Conservation (phyloP, 2,113 vertebrate species). For the Garra rufa region DNA sequence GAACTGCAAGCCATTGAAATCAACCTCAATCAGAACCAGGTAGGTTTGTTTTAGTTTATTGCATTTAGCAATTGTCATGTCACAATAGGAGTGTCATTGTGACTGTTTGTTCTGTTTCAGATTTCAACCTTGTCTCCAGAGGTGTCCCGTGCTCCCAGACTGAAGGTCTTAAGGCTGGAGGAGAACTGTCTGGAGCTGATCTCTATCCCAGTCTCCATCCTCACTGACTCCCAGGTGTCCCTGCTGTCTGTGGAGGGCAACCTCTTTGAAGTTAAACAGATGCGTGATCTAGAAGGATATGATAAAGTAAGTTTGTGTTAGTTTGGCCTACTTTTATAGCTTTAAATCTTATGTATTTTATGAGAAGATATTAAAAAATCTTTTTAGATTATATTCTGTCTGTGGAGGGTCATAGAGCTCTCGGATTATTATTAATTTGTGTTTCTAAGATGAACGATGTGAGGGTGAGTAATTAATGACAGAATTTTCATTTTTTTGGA, state of each 20-base stretch:
- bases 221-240: conserved; percentile 90
- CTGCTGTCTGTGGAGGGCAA: conserved; percentile 96
- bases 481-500: too few species aligned
- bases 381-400: too few species aligned
- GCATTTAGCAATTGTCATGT: neutral
- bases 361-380: too few species aligned
- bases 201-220: conserved; percentile 88
- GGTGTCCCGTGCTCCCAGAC: conserved; percentile 87
- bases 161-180: conserved; percentile 95
- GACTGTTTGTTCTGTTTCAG: conserved; percentile 67
- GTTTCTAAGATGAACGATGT: too few species aligned
- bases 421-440: too few species aligned
- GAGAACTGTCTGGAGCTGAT: conserved; percentile 96
- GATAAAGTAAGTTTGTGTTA: conserved; percentile 81
- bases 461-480: too few species aligned
- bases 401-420: too few species aligned
- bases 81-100: neutral
- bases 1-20: conserved; percentile 94
- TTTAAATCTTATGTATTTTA: neutral
- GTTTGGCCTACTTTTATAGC: neutral
- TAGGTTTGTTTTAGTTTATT: conserved; percentile 56
- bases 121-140: conserved; percentile 88
- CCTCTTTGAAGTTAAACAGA: conserved; percentile 93
- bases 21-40: conserved; percentile 99
- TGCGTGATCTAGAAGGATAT: conserved; percentile 92